These are phyloP conservation scores for Sylvia borin DNA, from an alignment of 2,797 vertebrate genomes.

Conservation along the genomic window DNA sequence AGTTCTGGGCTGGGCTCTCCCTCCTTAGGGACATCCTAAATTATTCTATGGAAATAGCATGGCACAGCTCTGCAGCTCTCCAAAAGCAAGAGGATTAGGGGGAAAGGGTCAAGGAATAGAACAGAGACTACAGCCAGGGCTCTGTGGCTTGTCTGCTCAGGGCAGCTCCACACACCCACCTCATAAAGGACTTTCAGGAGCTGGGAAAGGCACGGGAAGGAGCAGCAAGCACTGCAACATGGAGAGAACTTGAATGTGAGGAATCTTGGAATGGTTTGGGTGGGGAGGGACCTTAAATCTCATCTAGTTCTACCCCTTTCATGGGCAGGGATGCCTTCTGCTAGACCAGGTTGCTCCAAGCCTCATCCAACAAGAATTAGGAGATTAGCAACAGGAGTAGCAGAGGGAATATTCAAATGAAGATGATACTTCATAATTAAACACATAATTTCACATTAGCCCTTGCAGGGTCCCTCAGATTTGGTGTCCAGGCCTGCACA, in stretches of 20 bases:
- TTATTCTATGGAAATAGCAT: not conserved
- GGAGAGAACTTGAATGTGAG: not conserved
- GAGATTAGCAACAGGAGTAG: not conserved
- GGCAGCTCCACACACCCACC: not conserved
- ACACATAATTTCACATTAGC: not conserved
- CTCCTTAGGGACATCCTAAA: not conserved
- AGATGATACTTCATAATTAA: not conserved
- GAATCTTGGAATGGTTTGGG: not conserved
- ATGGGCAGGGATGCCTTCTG: not conserved
- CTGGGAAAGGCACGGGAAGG: not conserved
- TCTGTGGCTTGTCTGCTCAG: not conserved
- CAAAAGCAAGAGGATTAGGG: not conserved
- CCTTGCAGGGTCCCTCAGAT: not conserved
- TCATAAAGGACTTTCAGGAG: not conserved
- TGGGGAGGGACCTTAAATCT: not conserved
- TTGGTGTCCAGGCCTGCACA: not conserved
- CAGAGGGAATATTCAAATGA: not conserved
- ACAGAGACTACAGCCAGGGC: not conserved
- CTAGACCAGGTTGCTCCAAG: not conserved
- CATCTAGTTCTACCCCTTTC: too few species aligned
- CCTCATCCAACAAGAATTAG: not conserved
- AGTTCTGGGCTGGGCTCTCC: not conserved
- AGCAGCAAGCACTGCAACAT: not conserved
- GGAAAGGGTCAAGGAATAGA: not conserved
- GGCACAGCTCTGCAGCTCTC: not conserved